Conservation (phyloP, 2,888 invertebrate species). For the Megaustenia siamemsis region DNA sequence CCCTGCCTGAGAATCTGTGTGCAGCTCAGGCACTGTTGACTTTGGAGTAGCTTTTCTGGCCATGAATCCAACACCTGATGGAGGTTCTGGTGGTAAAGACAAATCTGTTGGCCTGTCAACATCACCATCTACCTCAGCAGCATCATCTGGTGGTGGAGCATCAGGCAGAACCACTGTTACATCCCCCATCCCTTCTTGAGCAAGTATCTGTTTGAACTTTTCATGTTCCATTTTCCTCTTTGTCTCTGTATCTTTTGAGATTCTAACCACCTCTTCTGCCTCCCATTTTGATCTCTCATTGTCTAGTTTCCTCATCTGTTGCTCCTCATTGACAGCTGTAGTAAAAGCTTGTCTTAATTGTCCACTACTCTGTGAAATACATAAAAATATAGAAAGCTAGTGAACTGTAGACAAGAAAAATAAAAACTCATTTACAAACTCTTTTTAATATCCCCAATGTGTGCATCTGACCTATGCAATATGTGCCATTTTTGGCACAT, state of each 20-base stretch:
- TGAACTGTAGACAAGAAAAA: too few relatives aligned
- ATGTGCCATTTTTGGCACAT: too few relatives aligned
- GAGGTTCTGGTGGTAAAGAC: conserved; percentile 57
- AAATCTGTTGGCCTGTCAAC: conserved; percentile 44
- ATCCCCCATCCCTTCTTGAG: conserved; percentile 69
- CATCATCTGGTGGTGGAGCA: conserved; percentile 61
- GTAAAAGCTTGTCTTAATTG: conserved; percentile 8
- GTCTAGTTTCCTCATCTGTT: conserved; percentile 25
- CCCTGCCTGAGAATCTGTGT: neutral
- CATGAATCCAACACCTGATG: conserved; percentile 50
- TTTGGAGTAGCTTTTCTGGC: conserved; percentile 32
- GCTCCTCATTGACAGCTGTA: neutral
- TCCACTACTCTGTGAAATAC: conserved; percentile 25
- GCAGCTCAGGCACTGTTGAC: neutral
- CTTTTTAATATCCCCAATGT: too few relatives aligned
- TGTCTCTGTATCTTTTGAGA: conserved; percentile 57
- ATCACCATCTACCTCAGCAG: conserved; percentile 46
- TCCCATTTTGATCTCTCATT: conserved; percentile 16
- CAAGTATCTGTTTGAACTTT: conserved; percentile 64
- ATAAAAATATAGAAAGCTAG: neutral
- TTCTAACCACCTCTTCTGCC: conserved; percentile 24
- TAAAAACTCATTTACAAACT: too few relatives aligned
- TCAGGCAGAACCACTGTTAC: conserved; percentile 61
- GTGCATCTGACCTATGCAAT: too few relatives aligned
- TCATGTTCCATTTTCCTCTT: conserved; percentile 54